These are phyloP conservation scores for Rotaria magnacalcarata DNA, from an alignment of 2,888 invertebrate species.

Conservation along the genomic window DNA sequence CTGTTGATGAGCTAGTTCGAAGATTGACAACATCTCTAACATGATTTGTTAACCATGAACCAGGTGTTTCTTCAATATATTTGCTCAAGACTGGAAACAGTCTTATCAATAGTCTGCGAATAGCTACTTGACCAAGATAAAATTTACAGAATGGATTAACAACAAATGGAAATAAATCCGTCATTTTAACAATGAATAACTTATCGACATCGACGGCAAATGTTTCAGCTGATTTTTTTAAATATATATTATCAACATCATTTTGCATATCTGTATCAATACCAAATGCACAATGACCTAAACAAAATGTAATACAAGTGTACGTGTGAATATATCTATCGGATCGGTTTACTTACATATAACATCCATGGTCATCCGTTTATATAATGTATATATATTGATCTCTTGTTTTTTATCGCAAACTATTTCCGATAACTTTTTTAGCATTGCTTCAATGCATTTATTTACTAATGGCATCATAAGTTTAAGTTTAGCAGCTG, in stretches of 20 bases:
- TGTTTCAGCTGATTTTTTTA: background rate
- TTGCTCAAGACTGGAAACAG: background rate
- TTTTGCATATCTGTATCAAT: background rate
- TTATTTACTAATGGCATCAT: background rate
- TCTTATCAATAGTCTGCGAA: background rate
- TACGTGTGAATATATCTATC: background rate
- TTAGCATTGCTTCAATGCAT: background rate
- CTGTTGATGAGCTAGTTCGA: background rate
- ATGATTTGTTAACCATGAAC: background rate
- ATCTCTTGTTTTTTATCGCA: background rate
- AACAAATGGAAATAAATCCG: background rate
- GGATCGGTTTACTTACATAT: background rate
- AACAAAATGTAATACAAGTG: background rate
- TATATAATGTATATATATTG: background rate
- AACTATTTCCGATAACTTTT: background rate
- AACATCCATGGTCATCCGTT: constrained; percentile 11
- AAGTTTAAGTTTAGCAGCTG: background rate
- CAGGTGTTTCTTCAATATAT: background rate
- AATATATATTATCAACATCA: background rate
- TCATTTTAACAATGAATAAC: background rate
- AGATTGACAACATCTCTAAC: background rate
- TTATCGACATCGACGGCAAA: background rate
- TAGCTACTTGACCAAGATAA: background rate
- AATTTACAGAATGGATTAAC: background rate
- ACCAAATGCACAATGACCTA: constrained; percentile 19